Base-by-base conservation (phyloP, 2,888 invertebrate genomes). In the Cataglyphis cursor region DNA sequence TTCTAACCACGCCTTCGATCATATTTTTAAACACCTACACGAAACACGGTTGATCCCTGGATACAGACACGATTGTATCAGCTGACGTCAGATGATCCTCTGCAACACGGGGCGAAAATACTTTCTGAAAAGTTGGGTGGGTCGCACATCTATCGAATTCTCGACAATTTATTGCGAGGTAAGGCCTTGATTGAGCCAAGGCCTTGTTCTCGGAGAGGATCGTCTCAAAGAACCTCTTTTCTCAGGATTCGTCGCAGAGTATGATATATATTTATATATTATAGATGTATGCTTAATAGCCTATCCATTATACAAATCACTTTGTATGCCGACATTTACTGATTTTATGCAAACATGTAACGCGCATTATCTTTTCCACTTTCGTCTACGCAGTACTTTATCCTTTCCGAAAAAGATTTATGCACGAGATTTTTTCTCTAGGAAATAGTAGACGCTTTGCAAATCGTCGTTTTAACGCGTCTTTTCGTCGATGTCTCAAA, bases 361-460 rank as follows among this genome's bases (percentile, higher is more conserved):
- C 76, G 35, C 61, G 57, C 41, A 59, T 8, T 75, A 81, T 66
- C 61, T 68, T 86, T 82, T 68, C 78, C 78, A 78, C 85, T 84
- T 74, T 84, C 81, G 73, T 82, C 78, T 44, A 61, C 78, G 66
- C 75, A 44, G 44, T 76, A 90, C 88, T 24, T 35, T 88, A 89
- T 90, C 83, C 87, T 65, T 83, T 70, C 81, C 78, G 82, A 82
- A 85, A 35, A 35, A 85, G 83, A 90, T 91, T 91, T 91, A 91
- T 90, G 83, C 81, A 54, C 84, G 57, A 41, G 31, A 51, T 41
- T 59, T 48, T 64, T 82, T 59, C 73, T 86, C 87, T 75, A 89
- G 72, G 81, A 83, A 80, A 66, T 74, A 78, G 81, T 89, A 87
- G 89, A 83, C 78, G 57, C 75, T 66, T 65, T 51, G 78, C 76